A percentile compares a stretch with the other conserved stretches of the same genome.
These are phyloP conservation scores for Antennarius maculatus DNA, from an alignment of 2,797 vertebrate species.

Conservation along the genomic window DNA sequence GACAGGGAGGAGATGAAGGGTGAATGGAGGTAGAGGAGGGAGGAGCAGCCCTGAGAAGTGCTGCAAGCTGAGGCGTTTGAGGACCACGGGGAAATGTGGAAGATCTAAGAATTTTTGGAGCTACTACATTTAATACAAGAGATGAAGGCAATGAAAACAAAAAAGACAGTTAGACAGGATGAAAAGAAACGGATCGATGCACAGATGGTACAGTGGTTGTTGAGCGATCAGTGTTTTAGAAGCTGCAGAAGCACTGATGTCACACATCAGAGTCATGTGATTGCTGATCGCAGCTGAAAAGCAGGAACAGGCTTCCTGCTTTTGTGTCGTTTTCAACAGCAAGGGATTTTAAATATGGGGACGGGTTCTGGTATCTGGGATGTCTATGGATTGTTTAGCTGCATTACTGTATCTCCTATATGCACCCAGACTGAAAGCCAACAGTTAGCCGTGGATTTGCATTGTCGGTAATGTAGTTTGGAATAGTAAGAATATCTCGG, in stretches of 20 bases:
- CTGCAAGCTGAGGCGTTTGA: slow-evolving; percentile 26
- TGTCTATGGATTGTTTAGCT: neutral
- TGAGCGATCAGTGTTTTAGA: slow-evolving; percentile 20
- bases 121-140: slow-evolving; percentile 35
- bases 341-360: neutral
- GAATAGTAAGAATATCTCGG: too few species aligned
- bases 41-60: neutral
- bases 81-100: slow-evolving; percentile 18
- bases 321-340: neutral
- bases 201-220: slow-evolving; percentile 34
- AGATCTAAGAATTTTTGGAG: slow-evolving; percentile 52
- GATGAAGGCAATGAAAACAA: slow-evolving; percentile 68
- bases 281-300: slow-evolving; percentile 47
- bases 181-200: slow-evolving; percentile 23
- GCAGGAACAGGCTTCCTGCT: slow-evolving; percentile 35
- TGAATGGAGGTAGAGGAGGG: slow-evolving; percentile 10
- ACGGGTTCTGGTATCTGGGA: neutral
- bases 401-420: neutral
- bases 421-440: too few species aligned
- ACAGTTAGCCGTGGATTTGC: too few species aligned
- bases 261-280: slow-evolving; percentile 15
- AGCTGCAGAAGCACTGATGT: slow-evolving; percentile 57
- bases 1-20: slow-evolving; percentile 6
- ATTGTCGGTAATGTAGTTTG: too few species aligned
- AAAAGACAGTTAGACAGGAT: slow-evolving; percentile 55